These are phyloP conservation scores for Eupithecia pulchellata DNA, from an alignment of 2,888 invertebrate genomes.

Conservation along the genomic window DNA sequence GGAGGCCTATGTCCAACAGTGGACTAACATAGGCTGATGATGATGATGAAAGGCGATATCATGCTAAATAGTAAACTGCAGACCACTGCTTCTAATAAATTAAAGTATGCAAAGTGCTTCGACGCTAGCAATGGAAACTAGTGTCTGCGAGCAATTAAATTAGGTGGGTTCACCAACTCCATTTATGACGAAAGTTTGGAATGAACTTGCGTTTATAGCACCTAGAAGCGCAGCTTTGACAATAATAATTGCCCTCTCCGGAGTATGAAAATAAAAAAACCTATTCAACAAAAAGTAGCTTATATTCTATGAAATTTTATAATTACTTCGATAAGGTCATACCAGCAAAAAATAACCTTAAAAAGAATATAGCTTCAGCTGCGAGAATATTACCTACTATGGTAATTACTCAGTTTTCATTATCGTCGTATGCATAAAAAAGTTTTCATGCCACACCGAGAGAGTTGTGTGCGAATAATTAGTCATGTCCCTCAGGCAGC, in stretches of 20 bases:
- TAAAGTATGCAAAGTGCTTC: conserved; percentile 8
- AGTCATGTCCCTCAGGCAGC: conserved; percentile 1
- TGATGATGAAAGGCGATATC: too few relatives aligned
- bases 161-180: conserved; percentile 21
- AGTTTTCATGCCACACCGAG: conserved; percentile 8
- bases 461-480: conserved; percentile 8
- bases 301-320: background rate
- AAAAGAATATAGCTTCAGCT: background rate
- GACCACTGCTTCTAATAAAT: background rate
- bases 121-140: conserved; percentile 11
- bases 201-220: background rate
- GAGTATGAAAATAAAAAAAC: background rate
- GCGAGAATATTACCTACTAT: background rate
- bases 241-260: background rate
- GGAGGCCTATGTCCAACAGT: too few relatives aligned
- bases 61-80: background rate
- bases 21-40: too few relatives aligned
- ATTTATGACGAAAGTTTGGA: conserved; percentile 23
- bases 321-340: background rate
- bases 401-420: conserved; percentile 12
- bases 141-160: conserved; percentile 23
- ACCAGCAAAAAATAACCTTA: background rate
- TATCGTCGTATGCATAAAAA: conserved; percentile 10
- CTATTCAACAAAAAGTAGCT: background rate
- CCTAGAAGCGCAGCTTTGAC: background rate